These are phyloP conservation scores for Lipophrys pholis DNA, from an alignment of 2,113 vertebrate genomes.

Conservation along the genomic window DNA sequence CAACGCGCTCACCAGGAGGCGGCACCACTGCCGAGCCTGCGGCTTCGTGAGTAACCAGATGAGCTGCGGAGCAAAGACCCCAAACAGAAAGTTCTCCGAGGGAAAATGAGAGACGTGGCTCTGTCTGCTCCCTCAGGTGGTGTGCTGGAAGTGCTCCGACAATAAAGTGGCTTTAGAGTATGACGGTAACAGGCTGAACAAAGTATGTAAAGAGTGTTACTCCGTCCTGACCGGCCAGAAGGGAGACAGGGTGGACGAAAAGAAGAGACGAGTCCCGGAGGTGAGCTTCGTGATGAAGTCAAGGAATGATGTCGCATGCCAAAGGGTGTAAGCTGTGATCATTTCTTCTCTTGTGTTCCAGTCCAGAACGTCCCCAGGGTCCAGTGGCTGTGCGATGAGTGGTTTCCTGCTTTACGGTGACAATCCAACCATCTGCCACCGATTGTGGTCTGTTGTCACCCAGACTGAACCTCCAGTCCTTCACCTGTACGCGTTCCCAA, in stretches of 20 bases:
- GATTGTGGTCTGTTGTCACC: conserved; percentile 90
- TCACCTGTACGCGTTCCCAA: conserved; percentile 86
- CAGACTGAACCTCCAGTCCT: conserved; percentile 88
- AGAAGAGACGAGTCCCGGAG: conserved; percentile 87
- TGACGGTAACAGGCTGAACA: conserved; percentile 90
- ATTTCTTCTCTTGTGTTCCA: conserved; percentile 49
- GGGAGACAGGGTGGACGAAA: conserved; percentile 80
- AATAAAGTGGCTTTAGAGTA: conserved; percentile 91
- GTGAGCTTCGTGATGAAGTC: conserved; percentile 62
- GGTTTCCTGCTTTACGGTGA: conserved; percentile 91
- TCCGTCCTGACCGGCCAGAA: conserved; percentile 84
- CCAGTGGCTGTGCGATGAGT: conserved; percentile 85
- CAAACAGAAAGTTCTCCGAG: rapidly evolving
- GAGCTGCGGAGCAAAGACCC: background rate
- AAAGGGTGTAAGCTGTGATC: background rate
- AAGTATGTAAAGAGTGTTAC: conserved; percentile 94
- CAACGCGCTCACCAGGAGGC: conserved; percentile 89
- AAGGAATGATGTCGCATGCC: too few species aligned
- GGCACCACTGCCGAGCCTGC: conserved; percentile 94
- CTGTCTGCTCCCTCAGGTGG: conserved; percentile 84
- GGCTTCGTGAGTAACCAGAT: conserved; percentile 85
- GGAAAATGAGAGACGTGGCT: background rate
- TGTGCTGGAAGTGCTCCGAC: conserved; percentile 97
- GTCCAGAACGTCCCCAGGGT: conserved; percentile 87
- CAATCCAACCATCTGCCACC: conserved; percentile 87